Evolutionary conservation across 2,888 invertebrate genomes (phyloP).

Genomic region (Eilema sororculum): DNA sequence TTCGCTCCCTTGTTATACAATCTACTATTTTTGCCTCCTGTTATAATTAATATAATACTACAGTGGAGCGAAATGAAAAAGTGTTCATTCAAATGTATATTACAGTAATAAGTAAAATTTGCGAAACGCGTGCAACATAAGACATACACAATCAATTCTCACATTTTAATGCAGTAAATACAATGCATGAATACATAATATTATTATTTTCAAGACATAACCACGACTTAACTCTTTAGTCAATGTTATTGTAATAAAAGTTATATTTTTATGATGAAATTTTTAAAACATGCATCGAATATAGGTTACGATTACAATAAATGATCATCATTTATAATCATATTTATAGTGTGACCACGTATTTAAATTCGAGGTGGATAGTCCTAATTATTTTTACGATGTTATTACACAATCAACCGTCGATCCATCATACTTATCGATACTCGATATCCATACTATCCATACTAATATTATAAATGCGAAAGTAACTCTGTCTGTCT

Average conservation of each 20-base stretch:
- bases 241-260: not conserved
- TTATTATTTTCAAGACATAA: slow-evolving; percentile 1
- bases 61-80: too few relatives aligned
- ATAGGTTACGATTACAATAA: slow-evolving; percentile 7
- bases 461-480: too few relatives aligned
- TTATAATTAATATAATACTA: too few relatives aligned
- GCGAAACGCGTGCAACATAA: not conserved
- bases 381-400: too few relatives aligned
- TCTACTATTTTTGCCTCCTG: too few relatives aligned
- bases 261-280: not conserved
- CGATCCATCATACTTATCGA: too few relatives aligned
- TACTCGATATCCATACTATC: too few relatives aligned
- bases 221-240: not conserved
- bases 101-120: not conserved
- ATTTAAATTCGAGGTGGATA: not conserved
- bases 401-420: too few relatives aligned
- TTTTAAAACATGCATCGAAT: not conserved
- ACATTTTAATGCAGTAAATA: not conserved
- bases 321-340: slow-evolving; percentile 10
- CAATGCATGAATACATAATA: slow-evolving; percentile 9
- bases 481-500: too few relatives aligned
- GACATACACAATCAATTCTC: not conserved
- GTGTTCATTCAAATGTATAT: too few relatives aligned
- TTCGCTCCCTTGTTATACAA: too few relatives aligned
- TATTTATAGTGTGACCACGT: slow-evolving; percentile 4